Base-by-base conservation (phyloP, 2,888 invertebrate genomes). In the Danaus chrysippus region DNA sequence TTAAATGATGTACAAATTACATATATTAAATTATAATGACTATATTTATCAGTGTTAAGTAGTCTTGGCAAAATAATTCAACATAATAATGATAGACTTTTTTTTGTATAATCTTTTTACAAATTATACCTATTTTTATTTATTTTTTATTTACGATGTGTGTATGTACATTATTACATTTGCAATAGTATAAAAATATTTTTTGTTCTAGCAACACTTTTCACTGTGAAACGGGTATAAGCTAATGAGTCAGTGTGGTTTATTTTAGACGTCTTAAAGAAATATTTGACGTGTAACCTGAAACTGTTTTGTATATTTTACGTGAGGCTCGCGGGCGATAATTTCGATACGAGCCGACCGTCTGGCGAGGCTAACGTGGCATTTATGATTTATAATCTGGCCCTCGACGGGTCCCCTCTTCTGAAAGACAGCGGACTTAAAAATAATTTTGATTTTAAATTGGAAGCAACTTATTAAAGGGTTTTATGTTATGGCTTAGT, bases 351-450 rank as follows among this genome's bases (percentile, higher is more conserved):
- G 72, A 79, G 74, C 75, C 67, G 70, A 76, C 78, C 76, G 79
- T 79, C 75, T 76, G 76, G 74, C 76, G 76, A 71, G 73, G 75
- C 81, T 84, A 83, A 87, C 86, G 83, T 86, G 89, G 86, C 87
- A 83, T 82, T 84, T 87, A 86, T 89, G 89, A 88, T 89, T 89
- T 89, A 89, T 87, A 88, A 87, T 85, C 87, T 81, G 79, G 84
- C 79, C 85, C 75, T 80, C 83, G 83, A 83, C 84, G 82, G 79
- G 81, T 82, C 83, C 76, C 80, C 83, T 78, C 77, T 79, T 80
- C 81, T 77, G 79, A 81, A 83, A 83, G 86, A 86, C 87, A 84
- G 83, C 81, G 76, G 78, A 69, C 81, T 83, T 79, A 76, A 82
- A 86, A 86, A 85, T 86, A 84, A 85, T 85, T 86, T 86, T 78